phyloP scores from a whole-genome alignment of 2,113 vertebrate species.

The Australoheros scitulus region DNA sequence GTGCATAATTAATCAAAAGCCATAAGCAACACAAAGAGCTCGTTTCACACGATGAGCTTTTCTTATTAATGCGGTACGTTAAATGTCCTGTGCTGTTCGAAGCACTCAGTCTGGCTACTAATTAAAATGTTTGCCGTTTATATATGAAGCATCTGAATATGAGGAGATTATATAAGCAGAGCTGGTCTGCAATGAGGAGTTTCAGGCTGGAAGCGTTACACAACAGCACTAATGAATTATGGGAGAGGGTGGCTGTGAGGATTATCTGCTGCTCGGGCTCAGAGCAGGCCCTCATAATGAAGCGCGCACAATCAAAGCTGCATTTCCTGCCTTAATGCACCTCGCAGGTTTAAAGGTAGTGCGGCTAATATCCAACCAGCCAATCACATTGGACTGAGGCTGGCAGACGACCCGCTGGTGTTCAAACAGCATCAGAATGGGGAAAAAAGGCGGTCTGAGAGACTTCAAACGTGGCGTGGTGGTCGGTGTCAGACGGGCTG shows the following conservation, averaged over 20 bases:
- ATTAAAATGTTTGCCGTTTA: slow-evolving; percentile 45
- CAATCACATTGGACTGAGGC: not conserved
- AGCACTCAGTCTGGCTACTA: slow-evolving; percentile 8
- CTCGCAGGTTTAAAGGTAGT: not conserved
- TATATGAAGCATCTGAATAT: slow-evolving; percentile 1
- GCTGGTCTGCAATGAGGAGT: not conserved
- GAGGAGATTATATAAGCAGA: not conserved
- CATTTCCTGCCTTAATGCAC: not conserved
- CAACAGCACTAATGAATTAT: not conserved
- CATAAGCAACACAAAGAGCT: slow-evolving; percentile 25
- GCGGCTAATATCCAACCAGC: not conserved
- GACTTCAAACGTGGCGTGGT: too few species aligned
- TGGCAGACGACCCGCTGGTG: too few species aligned
- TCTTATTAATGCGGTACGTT: slow-evolving; percentile 12
- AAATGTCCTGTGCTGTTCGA: not conserved
- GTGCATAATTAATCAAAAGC: slow-evolving; percentile 61
- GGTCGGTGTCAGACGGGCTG: too few species aligned
- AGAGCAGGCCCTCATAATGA: not conserved
- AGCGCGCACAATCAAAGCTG: not conserved
- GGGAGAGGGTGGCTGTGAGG: not conserved
- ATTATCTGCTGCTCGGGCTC: not conserved
- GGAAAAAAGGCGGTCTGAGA: too few species aligned
- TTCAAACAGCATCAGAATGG: too few species aligned
- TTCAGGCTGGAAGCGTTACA: not conserved
- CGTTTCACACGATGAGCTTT: slow-evolving; percentile 33